These are phyloP conservation scores for Philonicus albiceps DNA, from an alignment of 2,888 invertebrate genomes.

Conservation along the genomic window DNA sequence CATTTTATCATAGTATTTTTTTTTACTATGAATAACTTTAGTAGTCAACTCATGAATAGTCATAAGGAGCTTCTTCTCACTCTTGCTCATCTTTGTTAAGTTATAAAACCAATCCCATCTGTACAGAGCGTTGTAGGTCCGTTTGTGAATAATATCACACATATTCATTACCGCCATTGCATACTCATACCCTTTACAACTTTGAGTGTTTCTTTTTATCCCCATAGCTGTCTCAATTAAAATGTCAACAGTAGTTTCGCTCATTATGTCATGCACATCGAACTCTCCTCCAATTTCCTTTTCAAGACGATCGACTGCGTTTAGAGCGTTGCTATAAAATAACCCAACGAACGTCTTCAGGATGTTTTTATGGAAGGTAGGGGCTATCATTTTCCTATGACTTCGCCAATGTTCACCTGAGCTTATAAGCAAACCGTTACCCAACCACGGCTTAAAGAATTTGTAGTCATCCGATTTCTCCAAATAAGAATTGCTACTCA, in stretches of 20 bases:
- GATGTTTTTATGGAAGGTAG: constrained; percentile 84
- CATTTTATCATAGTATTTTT: constrained; percentile 66
- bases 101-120: constrained; percentile 77
- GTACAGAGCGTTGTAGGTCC: constrained; percentile 78
- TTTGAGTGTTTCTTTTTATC: constrained; percentile 75
- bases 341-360: constrained; percentile 80
- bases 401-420: constrained; percentile 81
- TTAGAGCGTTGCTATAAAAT: constrained; percentile 78
- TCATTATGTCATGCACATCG: constrained; percentile 82
- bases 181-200: constrained; percentile 75
- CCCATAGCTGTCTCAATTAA: constrained; percentile 86
- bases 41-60: constrained; percentile 80
- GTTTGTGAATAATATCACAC: constrained; percentile 82
- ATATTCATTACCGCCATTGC: constrained; percentile 88
- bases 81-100: constrained; percentile 72
- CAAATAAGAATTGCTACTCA: constrained; percentile 78
- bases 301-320: constrained; percentile 72
- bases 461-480: constrained; percentile 77
- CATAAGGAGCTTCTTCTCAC: constrained; percentile 72
- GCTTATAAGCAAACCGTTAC: constrained; percentile 79
- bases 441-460: constrained; percentile 83
- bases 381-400: constrained; percentile 83
- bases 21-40: constrained; percentile 71
- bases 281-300: constrained; percentile 75
- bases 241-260: constrained; percentile 80